Evolutionary conservation across 2,113 vertebrate species (phyloP), one percentile per base, ranked within the genome.

Genomic region (Antennarius striatus): DNA sequence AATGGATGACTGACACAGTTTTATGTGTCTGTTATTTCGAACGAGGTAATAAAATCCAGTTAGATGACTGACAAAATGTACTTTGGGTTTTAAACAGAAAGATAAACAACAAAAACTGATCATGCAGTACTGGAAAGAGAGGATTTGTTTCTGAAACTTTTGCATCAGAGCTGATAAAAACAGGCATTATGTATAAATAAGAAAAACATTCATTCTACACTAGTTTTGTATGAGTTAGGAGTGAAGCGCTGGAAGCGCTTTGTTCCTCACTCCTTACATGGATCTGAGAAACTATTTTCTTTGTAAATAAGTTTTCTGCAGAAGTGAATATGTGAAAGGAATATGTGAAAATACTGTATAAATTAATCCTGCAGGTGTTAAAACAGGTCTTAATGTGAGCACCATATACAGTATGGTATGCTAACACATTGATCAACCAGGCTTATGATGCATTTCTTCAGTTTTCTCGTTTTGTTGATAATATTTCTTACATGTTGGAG

Each of bases 1-100:
- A 57, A 56, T 0, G 36, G 36, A 70, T 28, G 17, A 57, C 28
- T 77, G 79, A 74, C 86, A 84, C 88, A 89, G 88, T 85, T 88
- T 88, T 88, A 86, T 88, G 88, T 85, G 82, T 88, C 64, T 80
- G 80, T 73, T 32, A 59, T 43, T 48, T 59, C 50, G 43, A 63
- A 43, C 10, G 17, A 59, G 14, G 47, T 12, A 61, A 71, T 56
- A 73, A 48, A 63, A 51, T 66, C 10, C 75, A 55, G 14, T 48
- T 8, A 53, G 16, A 46, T 0, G n/a, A 54, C 50, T 67, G 13
- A 69, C 15, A 42, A 53, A 48, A 77, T 22, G 40, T 60, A 11
- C 22, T 56, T 71, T 69, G 30, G 32, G 46, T 60, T 81, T 56
- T 68, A 11, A 54, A 22, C 29, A 39, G 42, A 40, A 29, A 14